A percentile compares a stretch with the other conserved stretches of the same genome.
These are phyloP conservation scores for Microplitis mediator DNA, from an alignment of 1,140 invertebrate genomes.

Conservation along the genomic window DNA sequence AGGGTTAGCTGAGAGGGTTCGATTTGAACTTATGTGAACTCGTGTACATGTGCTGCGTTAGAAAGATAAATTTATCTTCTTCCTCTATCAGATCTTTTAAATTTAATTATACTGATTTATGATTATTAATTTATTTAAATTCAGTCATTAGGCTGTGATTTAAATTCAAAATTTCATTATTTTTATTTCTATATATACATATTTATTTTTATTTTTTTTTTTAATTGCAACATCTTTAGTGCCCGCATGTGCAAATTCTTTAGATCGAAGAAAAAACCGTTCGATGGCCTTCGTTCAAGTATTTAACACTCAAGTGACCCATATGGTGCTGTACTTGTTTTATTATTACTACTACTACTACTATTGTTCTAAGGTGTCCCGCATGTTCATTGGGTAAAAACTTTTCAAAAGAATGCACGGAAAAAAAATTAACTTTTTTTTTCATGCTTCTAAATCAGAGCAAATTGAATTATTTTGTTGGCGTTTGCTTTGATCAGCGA, in stretches of 20 bases:
- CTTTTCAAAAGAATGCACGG: not conserved
- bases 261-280: conserved; percentile 8
- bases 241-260: conserved; percentile 15
- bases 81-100: not conserved
- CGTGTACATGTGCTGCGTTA: not conserved
- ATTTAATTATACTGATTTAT: not conserved
- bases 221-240: not conserved
- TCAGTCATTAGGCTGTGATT: not conserved
- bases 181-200: not conserved
- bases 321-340: conserved; percentile 4
- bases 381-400: not conserved
- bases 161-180: not conserved
- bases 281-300: conserved; percentile 11
- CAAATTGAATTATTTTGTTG: too few relatives aligned
- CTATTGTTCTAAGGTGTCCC: conserved; percentile 19
- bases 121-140: not conserved
- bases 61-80: not conserved
- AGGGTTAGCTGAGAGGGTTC: not conserved
- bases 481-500: too few relatives aligned
- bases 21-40: too few relatives aligned
- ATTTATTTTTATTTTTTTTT: not conserved
- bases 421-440: too few relatives aligned
- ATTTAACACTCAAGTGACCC: conserved; percentile 18
- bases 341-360: not conserved
- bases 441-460: too few relatives aligned